A percentile compares a stretch with the other conserved stretches of the same genome.
Evolutionary conservation across 2,797 vertebrate species (phyloP).

Genomic region (Otolemur crassicaudatus): DNA sequence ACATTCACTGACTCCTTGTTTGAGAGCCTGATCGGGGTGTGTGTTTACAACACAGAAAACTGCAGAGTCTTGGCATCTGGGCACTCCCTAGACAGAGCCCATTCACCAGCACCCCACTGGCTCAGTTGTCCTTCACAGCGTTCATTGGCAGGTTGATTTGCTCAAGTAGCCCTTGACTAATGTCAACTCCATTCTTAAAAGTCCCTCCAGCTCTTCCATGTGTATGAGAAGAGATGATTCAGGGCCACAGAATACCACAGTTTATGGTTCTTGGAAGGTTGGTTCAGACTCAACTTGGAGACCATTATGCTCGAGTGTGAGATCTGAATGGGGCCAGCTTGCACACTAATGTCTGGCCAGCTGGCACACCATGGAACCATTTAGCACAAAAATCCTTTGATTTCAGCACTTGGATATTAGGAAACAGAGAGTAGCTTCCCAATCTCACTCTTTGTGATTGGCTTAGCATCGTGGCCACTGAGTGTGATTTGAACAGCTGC

Average conservation of each 20-base stretch:
- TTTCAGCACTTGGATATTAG: not conserved
- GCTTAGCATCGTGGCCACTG: constrained; percentile 4
- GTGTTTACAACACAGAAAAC: not conserved
- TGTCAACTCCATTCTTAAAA: not conserved
- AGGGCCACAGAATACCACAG: not conserved
- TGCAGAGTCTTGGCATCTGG: not conserved
- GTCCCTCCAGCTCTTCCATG: not conserved
- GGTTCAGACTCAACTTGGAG: not conserved
- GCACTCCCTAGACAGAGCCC: not conserved
- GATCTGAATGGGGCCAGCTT: not conserved
- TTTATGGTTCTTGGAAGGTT: not conserved
- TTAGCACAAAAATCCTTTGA: not conserved
- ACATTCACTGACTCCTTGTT: not conserved
- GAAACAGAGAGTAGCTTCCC: constrained; percentile 7
- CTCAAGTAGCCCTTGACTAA: not conserved
- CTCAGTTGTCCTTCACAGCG: not conserved
- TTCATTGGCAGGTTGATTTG: not conserved
- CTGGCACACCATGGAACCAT: not conserved
- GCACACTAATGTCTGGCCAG: not conserved
- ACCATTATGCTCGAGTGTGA: not conserved
- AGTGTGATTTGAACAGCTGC: constrained; percentile 59
- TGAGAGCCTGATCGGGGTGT: not conserved
- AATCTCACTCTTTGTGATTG: not conserved
- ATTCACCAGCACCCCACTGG: not conserved
- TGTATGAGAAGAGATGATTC: not conserved